Evolutionary conservation across 2,888 invertebrate genomes (phyloP).

Genomic region (Phrixothrix hirtus): DNA sequence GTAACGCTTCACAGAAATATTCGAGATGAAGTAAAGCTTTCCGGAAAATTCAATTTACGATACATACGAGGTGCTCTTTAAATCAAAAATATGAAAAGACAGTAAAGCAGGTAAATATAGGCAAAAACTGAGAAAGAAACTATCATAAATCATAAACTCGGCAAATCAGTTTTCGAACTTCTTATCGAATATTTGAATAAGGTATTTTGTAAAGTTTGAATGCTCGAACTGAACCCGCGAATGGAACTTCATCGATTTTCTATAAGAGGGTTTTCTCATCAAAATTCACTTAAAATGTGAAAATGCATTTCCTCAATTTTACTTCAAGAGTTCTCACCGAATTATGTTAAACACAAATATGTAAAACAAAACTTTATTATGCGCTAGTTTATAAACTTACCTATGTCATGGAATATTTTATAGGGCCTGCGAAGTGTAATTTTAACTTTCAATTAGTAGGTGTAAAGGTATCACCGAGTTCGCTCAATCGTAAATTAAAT

Average conservation of each 20-base stretch:
- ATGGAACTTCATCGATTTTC: conserved; percentile 31
- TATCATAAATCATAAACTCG: conserved; percentile 32
- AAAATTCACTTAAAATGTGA: conserved; percentile 32
- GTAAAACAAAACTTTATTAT: no score
- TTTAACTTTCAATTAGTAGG: conserved; percentile 2
- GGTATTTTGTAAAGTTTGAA: conserved; percentile 35
- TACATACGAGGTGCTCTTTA: conserved; percentile 1
- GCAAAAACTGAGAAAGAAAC: conserved; percentile 21
- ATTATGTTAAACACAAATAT: conserved; percentile 17
- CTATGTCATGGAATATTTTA: no score
- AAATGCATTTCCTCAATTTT: conserved; percentile 21
- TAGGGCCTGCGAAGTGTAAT: neutral
- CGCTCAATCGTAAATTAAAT: neutral
- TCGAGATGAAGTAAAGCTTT: conserved; percentile 1
- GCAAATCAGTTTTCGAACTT: conserved; percentile 31
- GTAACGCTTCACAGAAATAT: neutral
- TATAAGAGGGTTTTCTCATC: conserved; percentile 28
- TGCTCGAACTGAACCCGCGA: conserved; percentile 24
- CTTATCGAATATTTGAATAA: conserved; percentile 33
- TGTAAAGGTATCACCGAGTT: neutral
- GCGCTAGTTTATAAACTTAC: no score
- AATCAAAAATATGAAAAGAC: conserved; percentile 13
- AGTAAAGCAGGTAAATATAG: conserved; percentile 14
- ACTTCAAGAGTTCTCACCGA: conserved; percentile 11
- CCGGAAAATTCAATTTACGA: conserved; percentile 9